phyloP scores from a whole-genome alignment of 2,888 invertebrate species.

The Fabriciana adippe region DNA sequence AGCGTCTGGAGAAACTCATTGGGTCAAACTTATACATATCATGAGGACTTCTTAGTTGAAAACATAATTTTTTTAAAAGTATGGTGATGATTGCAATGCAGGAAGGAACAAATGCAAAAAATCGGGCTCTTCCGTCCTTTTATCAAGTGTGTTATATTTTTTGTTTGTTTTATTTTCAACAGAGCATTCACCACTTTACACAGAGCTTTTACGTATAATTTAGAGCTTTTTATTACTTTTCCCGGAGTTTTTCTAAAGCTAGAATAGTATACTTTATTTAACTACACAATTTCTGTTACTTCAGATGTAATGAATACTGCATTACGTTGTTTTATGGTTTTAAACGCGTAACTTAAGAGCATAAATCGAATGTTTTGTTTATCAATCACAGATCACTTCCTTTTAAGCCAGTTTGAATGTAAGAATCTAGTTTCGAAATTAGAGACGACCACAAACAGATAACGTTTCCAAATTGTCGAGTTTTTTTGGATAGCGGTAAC shows the following conservation, averaged over 20 bases:
- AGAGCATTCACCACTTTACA: constrained; percentile 20
- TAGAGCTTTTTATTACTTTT: not conserved
- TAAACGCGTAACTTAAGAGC: constrained; percentile 10
- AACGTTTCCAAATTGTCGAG: constrained; percentile 28
- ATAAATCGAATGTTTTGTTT: constrained; percentile 27
- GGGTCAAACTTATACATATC: not conserved
- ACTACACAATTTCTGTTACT: constrained; percentile 7
- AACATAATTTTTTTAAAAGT: constrained; percentile 26
- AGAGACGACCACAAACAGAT: constrained; percentile 64
- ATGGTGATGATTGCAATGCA: constrained; percentile 9
- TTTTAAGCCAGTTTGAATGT: constrained; percentile 38
- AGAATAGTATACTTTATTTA: not conserved
- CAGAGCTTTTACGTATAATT: constrained; percentile 3
- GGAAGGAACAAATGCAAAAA: constrained; percentile 33
- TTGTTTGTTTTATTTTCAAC: constrained; percentile 18
- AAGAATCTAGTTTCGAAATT: constrained; percentile 59
- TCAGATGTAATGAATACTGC: constrained; percentile 14
- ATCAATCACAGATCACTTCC: constrained; percentile 34
- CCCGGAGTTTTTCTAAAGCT: not conserved
- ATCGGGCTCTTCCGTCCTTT: constrained; percentile 25
- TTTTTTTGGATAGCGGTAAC: constrained; percentile 34
- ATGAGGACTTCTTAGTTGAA: constrained; percentile 20
- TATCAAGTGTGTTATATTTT: constrained; percentile 22
- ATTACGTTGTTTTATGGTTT: constrained; percentile 14
- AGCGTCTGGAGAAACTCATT: constrained; percentile 7